Conservation (phyloP, 2,113 vertebrate species). For the Paralichthys olivaceus region DNA sequence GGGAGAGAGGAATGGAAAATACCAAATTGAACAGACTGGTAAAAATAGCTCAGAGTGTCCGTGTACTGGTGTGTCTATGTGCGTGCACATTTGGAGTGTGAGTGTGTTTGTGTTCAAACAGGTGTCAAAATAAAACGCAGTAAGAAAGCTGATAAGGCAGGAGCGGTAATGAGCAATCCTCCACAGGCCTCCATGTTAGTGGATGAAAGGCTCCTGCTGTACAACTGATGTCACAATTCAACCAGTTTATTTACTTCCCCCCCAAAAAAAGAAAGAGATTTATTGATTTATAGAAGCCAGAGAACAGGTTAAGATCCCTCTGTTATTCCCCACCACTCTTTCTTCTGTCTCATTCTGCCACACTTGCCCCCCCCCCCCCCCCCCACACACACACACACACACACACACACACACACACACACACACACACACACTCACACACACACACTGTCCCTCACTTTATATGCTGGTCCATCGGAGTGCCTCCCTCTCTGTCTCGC, state of each 20-base stretch:
- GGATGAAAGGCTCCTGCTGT: not conserved
- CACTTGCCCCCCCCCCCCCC: not conserved
- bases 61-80: slow-evolving; percentile 8
- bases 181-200: not conserved
- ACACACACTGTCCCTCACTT: slow-evolving; percentile 31
- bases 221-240: slow-evolving; percentile 5
- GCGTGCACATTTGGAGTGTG: not conserved
- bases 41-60: slow-evolving; percentile 35
- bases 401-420: slow-evolving; percentile 3
- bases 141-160: slow-evolving; percentile 29
- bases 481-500: slow-evolving; percentile 24
- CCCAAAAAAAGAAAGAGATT: not conserved
- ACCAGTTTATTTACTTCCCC: slow-evolving; percentile 14
- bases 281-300: not conserved
- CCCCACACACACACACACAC: not conserved
- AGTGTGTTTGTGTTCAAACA: slow-evolving; percentile 18
- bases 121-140: slow-evolving; percentile 31
- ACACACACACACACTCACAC: not conserved
- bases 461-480: slow-evolving; percentile 42
- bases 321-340: not conserved
- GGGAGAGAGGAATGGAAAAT: slow-evolving; percentile 55
- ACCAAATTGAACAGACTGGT: slow-evolving; percentile 53
- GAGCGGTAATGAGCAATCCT: slow-evolving; percentile 18
- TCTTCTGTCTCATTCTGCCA: not conserved
- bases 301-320: not conserved